Base-by-base conservation (phyloP, 2,888 invertebrate species). In the Apoda limacodes region DNA sequence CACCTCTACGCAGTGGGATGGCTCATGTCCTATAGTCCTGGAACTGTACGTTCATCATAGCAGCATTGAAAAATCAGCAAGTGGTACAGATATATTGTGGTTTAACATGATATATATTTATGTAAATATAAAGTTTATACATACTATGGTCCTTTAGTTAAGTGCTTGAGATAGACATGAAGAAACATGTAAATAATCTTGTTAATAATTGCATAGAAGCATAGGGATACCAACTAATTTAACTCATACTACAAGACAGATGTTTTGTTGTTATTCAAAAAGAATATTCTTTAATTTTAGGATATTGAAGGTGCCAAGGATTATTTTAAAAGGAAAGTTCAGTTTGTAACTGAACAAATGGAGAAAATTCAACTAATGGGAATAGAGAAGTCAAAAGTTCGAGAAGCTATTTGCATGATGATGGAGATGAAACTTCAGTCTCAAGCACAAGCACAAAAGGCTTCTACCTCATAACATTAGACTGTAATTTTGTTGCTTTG, bases 311-410 rank as follows among this genome's bases (percentile, higher is more conserved):
- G 89, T 35, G 95, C 94, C 1, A 91, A 92, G 62, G 93, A 95
- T 52, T 98, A 96, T 58, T 98, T 98, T 61, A 91, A 92, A 61
- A 85, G 96, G 30, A 94, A 95, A 80, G 89, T 93, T 0, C 87
- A 90, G 40, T 97, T 92, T 80, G 89, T 98, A 1, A 90, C 92
- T 0, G 92, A 95, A 57, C 96, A 98, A 81, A 95, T 97, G 84
- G 95, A 95, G 57, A 95, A 95, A 76, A 89, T 97, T 32, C 95
- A 95, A 67, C 72, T 82, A 19, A 71, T 93, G 40, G 89, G 92
- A 2, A 72, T 88, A 29, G 93, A 96, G 57, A 97, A 97, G 64
- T 88, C 87, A 37, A 89, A 88, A 66, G 87, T 92, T 40, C 82
- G 92, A 40, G 90, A 90, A 64, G 88, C 89, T 19, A 87, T 92